phyloP scores from a whole-genome alignment of 2,113 vertebrate species.

The Hystrix cristata region DNA sequence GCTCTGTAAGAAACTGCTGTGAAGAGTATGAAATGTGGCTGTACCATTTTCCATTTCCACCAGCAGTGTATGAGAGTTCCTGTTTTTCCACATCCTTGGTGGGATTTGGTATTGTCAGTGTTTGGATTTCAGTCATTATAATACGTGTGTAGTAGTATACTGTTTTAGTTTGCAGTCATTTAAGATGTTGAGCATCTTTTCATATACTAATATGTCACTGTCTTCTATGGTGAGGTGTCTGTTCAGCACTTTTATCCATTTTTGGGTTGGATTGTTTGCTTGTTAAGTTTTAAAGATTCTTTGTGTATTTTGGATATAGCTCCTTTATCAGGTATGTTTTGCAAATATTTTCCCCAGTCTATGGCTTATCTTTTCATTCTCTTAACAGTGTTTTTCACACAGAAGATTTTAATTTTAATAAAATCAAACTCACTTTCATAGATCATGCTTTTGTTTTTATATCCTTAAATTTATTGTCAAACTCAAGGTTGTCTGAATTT shows the following conservation, averaged over 20 bases:
- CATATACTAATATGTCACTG: background rate
- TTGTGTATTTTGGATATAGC: background rate
- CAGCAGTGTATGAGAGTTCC: background rate
- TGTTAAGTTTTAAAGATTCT: background rate
- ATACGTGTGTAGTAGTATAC: background rate
- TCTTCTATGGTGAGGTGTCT: background rate
- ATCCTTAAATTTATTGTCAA: background rate
- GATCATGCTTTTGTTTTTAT: background rate
- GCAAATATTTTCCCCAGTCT: background rate
- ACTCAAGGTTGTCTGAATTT: background rate
- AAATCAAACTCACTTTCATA: background rate
- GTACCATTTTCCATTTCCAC: background rate
- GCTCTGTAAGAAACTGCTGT: background rate
- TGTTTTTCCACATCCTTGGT: background rate
- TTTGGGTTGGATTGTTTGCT: background rate
- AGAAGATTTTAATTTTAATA: background rate
- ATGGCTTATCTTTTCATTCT: background rate
- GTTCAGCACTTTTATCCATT: background rate
- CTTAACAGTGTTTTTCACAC: background rate
- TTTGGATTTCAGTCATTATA: background rate
- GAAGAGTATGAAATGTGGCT: background rate
- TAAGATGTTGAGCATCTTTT: background rate
- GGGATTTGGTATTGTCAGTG: background rate
- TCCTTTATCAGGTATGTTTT: background rate
- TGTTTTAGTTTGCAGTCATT: background rate